Conservation (phyloP, 1,140 invertebrate genomes). For the Leguminivora glycinivorella region DNA sequence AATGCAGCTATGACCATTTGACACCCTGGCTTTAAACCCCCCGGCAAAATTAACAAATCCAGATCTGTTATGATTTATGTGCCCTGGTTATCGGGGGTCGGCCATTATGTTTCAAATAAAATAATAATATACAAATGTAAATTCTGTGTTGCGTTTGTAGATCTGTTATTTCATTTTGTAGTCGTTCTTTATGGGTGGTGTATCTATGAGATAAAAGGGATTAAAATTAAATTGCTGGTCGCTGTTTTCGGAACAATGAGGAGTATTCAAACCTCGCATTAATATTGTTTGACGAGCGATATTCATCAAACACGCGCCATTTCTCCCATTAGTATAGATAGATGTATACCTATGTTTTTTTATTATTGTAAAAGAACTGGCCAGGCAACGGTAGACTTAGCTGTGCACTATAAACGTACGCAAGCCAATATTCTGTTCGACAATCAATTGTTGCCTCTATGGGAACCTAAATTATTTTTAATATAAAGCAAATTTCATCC, state of each 20-base stretch:
- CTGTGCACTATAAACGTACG: not conserved
- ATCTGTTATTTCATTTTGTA: constrained; percentile 27
- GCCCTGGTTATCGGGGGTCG: constrained; percentile 41
- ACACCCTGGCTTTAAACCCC: constrained; percentile 28
- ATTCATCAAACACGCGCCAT: constrained; percentile 21
- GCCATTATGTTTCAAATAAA: constrained; percentile 50
- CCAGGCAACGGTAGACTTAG: no score
- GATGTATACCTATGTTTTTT: not conserved
- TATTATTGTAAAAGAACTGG: not conserved
- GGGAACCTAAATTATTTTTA: not conserved
- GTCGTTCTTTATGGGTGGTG: constrained; percentile 17
- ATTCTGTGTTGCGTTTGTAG: constrained; percentile 35
- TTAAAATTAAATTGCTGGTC: constrained; percentile 24
- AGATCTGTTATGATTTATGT: constrained; percentile 64
- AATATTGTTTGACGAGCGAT: not conserved
- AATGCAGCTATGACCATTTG: constrained; percentile 44
- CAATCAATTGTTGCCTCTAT: not conserved
- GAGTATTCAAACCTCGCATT: constrained; percentile 14
- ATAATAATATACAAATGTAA: constrained; percentile 56
- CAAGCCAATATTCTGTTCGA: not conserved
- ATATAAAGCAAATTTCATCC: not conserved
- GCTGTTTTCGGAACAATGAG: constrained; percentile 24
- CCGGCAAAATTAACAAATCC: constrained; percentile 53
- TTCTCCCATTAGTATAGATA: not conserved
- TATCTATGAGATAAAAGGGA: constrained; percentile 21